These are phyloP conservation scores for Tachina grossa DNA, from an alignment of 2,888 invertebrate species.

Conservation along the genomic window DNA sequence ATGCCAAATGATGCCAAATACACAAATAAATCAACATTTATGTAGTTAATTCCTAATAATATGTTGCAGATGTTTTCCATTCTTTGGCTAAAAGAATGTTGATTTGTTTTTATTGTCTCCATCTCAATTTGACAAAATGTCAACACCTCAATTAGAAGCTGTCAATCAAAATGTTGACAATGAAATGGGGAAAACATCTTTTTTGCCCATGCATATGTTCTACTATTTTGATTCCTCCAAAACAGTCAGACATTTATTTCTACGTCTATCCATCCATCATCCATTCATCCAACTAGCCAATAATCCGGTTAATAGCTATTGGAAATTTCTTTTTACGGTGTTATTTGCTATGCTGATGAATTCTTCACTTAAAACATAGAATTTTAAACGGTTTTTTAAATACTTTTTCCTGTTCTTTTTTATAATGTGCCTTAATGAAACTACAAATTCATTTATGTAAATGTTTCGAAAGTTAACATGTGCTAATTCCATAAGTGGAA, in stretches of 20 bases:
- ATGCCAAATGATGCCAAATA: slow-evolving; percentile 53
- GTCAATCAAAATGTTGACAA: slow-evolving; percentile 67
- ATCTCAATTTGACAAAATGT: slow-evolving; percentile 71
- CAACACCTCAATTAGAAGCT: slow-evolving; percentile 73
- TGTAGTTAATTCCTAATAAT: slow-evolving; percentile 31
- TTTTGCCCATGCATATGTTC: slow-evolving; percentile 31
- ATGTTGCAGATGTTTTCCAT: slow-evolving; percentile 61
- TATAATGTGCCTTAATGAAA: slow-evolving; percentile 31
- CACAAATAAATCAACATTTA: slow-evolving; percentile 38
- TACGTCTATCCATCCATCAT: background rate
- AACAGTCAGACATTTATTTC: slow-evolving; percentile 22
- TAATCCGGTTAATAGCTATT: background rate
- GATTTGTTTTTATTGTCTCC: slow-evolving; percentile 38
- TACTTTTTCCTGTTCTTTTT: slow-evolving; percentile 5
- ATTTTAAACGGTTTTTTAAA: slow-evolving; percentile 48
- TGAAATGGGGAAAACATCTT: slow-evolving; percentile 39
- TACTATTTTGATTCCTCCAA: slow-evolving; percentile 5
- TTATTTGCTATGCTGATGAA: slow-evolving; percentile 32
- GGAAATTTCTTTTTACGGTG: slow-evolving; percentile 2
- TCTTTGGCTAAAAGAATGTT: slow-evolving; percentile 32
- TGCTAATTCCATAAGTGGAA: slow-evolving; percentile 38
- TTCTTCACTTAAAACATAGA: slow-evolving; percentile 53
- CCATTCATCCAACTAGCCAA: background rate
- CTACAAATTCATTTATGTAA: slow-evolving; percentile 23
- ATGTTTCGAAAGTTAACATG: slow-evolving; percentile 41